Evolutionary conservation across 2,797 vertebrate species (phyloP).

Genomic region (Brotula barbata): DNA sequence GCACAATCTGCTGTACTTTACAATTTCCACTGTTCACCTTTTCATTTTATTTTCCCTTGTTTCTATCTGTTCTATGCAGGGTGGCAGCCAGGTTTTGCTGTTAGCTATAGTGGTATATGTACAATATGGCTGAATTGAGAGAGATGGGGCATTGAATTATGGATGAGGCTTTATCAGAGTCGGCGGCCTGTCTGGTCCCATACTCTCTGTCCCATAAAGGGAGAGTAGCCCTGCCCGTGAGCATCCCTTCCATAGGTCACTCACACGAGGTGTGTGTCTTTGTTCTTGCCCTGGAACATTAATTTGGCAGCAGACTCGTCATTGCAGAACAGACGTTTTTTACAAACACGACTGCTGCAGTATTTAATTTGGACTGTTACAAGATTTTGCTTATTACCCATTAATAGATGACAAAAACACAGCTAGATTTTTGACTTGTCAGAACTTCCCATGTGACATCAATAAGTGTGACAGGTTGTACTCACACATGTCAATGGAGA

Average conservation of each 20-base stretch:
- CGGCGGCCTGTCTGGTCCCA: conserved; percentile 67
- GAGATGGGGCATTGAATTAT: conserved; percentile 68
- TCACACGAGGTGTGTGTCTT: conserved; percentile 40
- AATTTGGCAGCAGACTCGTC: conserved; percentile 17
- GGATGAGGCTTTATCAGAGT: conserved; percentile 69
- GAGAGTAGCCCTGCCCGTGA: conserved; percentile 51
- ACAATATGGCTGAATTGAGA: conserved; percentile 53
- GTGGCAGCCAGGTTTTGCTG: conserved; percentile 34
- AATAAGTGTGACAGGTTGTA: background rate
- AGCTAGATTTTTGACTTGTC: background rate
- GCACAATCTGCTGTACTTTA: conserved; percentile 18
- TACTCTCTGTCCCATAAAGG: conserved; percentile 63
- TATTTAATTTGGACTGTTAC: conserved; percentile 4
- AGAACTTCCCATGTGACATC: background rate
- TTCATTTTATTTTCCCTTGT: background rate
- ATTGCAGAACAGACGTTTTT: background rate
- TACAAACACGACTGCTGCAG: conserved; percentile 2
- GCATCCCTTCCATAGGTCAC: conserved; percentile 56
- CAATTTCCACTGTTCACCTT: conserved; percentile 19
- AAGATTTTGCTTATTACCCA: background rate
- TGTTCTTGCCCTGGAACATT: background rate
- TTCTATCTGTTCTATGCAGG: conserved; percentile 16
- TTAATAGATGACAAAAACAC: background rate
- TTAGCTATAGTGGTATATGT: conserved; percentile 42
- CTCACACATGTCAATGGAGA: background rate